Evolutionary conservation across 2,888 invertebrate species (phyloP).

Genomic region (Pollenia amentaria): DNA sequence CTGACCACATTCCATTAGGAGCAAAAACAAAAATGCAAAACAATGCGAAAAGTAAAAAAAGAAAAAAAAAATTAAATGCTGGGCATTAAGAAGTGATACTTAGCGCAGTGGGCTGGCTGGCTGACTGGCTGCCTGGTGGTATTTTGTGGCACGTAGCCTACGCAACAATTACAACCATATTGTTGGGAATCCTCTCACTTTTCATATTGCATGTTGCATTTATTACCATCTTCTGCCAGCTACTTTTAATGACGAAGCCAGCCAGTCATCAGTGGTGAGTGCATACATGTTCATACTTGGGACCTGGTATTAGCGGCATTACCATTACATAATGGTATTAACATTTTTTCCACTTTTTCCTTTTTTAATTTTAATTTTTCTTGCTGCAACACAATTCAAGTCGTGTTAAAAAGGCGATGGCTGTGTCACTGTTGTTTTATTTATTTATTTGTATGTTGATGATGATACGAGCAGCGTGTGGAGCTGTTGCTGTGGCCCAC

Average conservation of each 20-base stretch:
- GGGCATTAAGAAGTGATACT: constrained; percentile 43
- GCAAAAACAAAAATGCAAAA: neutral
- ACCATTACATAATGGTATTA: constrained; percentile 67
- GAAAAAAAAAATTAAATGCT: constrained; percentile 11
- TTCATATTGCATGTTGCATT: constrained; percentile 71
- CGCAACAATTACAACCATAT: constrained; percentile 59
- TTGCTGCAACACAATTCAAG: constrained; percentile 49
- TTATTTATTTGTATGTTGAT: constrained; percentile 35
- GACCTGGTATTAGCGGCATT: constrained; percentile 39
- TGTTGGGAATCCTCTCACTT: constrained; percentile 84
- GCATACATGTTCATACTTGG: neutral
- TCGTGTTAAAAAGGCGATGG: constrained; percentile 66
- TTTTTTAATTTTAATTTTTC: neutral
- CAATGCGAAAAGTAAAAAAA: neutral
- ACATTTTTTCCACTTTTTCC: constrained; percentile 51
- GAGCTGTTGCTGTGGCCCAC: constrained; percentile 3
- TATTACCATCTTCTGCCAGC: constrained; percentile 43
- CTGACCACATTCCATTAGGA: constrained; percentile 62
- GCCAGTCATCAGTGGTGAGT: constrained; percentile 29
- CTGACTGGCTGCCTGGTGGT: constrained; percentile 23
- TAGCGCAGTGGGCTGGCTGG: constrained; percentile 50
- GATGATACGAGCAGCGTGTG: constrained; percentile 3
- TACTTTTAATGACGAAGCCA: constrained; percentile 59
- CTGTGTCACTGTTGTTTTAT: constrained; percentile 61
- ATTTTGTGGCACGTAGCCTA: constrained; percentile 46